Percentiles rank a stretch among this genome's conserved stretches.
Conservation (phyloP, 2,113 vertebrate genomes). For the Heterocephalus glaber region DNA sequence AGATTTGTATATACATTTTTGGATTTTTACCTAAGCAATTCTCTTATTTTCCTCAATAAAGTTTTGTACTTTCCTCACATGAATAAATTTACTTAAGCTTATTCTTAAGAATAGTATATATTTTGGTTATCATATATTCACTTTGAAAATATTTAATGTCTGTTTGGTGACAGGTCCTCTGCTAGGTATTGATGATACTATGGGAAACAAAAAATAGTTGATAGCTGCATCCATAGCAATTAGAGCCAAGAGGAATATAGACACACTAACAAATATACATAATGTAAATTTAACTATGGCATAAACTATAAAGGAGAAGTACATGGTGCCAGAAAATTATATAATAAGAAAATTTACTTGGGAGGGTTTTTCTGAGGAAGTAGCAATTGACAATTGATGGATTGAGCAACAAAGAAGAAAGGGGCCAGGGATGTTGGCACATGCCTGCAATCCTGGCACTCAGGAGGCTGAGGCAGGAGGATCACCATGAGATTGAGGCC, state of each 20-base stretch:
- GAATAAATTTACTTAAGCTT: not conserved
- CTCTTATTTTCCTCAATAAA: not conserved
- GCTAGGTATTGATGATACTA: not conserved
- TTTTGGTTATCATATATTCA: not conserved
- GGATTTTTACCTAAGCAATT: not conserved
- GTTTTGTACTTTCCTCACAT: not conserved
- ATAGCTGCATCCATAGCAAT: not conserved
- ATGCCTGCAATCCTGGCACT: not conserved
- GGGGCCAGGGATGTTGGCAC: not conserved
- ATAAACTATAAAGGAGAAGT: not conserved
- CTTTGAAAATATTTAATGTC: not conserved
- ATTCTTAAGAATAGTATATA: not conserved
- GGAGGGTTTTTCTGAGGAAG: not conserved
- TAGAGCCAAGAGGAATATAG: not conserved
- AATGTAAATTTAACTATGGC: not conserved
- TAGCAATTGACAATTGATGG: not conserved
- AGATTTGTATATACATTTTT: not conserved
- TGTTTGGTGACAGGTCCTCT: not conserved
- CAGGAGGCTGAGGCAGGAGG: not conserved
- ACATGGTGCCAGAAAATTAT: not conserved
- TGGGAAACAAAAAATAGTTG: not conserved
- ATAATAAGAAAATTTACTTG: not conserved
- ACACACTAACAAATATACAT: not conserved
- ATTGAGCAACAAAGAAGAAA: not conserved
- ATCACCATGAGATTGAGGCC: not conserved